phyloP scores from a whole-genome alignment of 1,140 invertebrate genomes.

The Dendrolimus punctatus region DNA sequence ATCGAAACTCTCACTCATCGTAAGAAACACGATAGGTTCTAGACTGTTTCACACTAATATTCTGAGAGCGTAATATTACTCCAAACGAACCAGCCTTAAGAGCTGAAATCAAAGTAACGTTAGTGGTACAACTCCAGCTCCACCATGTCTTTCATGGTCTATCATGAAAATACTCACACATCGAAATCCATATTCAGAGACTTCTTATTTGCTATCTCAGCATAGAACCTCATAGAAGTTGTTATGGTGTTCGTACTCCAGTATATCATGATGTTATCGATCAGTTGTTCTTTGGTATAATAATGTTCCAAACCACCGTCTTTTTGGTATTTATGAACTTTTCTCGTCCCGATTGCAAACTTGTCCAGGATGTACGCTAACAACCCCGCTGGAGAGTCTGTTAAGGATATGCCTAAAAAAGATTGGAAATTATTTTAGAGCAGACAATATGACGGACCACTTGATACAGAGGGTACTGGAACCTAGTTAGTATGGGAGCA shows the following conservation, averaged over 20 bases:
- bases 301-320: slow-evolving; percentile 78
- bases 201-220: slow-evolving; percentile 73
- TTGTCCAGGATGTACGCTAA: slow-evolving; percentile 91
- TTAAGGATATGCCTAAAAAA: slow-evolving; percentile 71
- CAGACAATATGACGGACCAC: background rate
- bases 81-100: too few relatives aligned
- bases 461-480: too few relatives aligned
- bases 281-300: slow-evolving; percentile 80
- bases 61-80: too few relatives aligned
- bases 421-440: background rate
- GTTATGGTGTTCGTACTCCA: slow-evolving; percentile 86
- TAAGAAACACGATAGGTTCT: too few relatives aligned
- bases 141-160: too few relatives aligned
- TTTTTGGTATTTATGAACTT: slow-evolving; percentile 51
- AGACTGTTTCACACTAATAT: too few relatives aligned
- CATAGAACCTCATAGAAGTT: slow-evolving; percentile 82
- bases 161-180: slow-evolving; percentile 29
- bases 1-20: too few relatives aligned
- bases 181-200: slow-evolving; percentile 59
- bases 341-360: slow-evolving; percentile 83
- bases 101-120: too few relatives aligned
- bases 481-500: too few relatives aligned
- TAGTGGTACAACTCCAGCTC: too few relatives aligned
- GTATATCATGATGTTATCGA: slow-evolving; percentile 93
- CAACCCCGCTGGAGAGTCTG: slow-evolving; percentile 78